phyloP scores from a whole-genome alignment of 2,113 vertebrate species.

The Cryptomyrus ogoouensis region DNA sequence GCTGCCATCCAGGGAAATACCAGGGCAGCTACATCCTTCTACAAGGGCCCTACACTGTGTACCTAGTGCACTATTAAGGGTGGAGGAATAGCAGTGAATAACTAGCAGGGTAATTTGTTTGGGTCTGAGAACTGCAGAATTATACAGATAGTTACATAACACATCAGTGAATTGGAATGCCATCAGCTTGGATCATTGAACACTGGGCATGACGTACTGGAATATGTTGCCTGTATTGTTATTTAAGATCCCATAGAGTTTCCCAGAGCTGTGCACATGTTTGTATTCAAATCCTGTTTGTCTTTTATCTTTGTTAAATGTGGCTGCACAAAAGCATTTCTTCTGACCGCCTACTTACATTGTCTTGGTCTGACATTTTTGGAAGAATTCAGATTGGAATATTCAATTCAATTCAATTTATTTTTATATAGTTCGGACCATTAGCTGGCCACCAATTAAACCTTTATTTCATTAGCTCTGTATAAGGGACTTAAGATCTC shows the following conservation, averaged over 20 bases:
- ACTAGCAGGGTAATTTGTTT: too few relatives aligned
- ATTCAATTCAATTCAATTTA: not conserved
- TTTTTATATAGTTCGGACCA: not conserved
- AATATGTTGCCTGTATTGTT: not conserved
- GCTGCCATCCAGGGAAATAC: not conserved
- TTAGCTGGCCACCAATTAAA: not conserved
- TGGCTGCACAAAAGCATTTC: not conserved
- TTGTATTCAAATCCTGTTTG: not conserved
- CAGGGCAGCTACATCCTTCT: too few relatives aligned
- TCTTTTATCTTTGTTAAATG: not conserved
- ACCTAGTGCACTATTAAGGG: not conserved
- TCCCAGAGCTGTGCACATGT: not conserved
- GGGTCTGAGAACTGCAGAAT: not conserved
- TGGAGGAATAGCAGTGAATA: too few relatives aligned
- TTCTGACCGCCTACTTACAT: not conserved
- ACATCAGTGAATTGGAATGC: not conserved
- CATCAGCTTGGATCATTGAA: not conserved
- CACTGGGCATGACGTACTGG: not conserved
- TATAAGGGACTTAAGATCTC: not conserved
- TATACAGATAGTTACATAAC: not conserved
- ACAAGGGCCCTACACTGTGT: too few relatives aligned
- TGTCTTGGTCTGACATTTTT: not conserved
- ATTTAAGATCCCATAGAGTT: not conserved
- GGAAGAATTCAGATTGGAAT: not conserved
- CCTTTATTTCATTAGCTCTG: constrained; percentile 1